A percentile compares a stretch with the other conserved stretches of the same genome.
Evolutionary conservation across 2,797 vertebrate genomes (phyloP).

Genomic region (Malurus splendens): DNA sequence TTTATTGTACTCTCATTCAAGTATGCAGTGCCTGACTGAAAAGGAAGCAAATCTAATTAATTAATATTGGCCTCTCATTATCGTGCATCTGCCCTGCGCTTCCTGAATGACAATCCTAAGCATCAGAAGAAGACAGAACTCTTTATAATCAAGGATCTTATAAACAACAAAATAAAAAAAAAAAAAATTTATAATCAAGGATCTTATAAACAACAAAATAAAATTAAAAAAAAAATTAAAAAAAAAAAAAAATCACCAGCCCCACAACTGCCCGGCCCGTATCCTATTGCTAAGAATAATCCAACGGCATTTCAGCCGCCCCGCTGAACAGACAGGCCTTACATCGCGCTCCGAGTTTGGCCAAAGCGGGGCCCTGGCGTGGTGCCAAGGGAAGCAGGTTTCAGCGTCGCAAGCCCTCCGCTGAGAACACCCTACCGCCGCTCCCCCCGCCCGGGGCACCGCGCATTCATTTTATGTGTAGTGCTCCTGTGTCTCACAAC

Average conservation of each 20-base stretch:
- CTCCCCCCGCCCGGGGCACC: background rate
- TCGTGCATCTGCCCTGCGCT: background rate
- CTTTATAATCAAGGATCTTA: background rate
- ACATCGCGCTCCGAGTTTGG: background rate
- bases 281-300: constrained; percentile 48
- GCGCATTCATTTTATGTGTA: background rate
- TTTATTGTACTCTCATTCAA: background rate
- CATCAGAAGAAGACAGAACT: background rate
- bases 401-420: background rate
- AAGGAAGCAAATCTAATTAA: constrained; percentile 31
- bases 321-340: constrained; percentile 23
- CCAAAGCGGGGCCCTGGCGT: background rate
- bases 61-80: background rate
- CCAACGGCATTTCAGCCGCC: background rate
- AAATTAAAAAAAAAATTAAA: too few species aligned
- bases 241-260: background rate
- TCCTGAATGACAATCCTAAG: constrained; percentile 1
- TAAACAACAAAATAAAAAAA: background rate
- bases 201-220: too few species aligned
- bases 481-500: constrained; percentile 39
- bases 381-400: constrained; percentile 53
- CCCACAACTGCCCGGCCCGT: background rate
- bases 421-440: constrained; percentile 7
- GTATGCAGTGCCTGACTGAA: background rate
- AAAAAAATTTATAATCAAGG: too few species aligned